Base-by-base conservation (phyloP, 2,113 vertebrate genomes). In the Loxodonta africana region DNA sequence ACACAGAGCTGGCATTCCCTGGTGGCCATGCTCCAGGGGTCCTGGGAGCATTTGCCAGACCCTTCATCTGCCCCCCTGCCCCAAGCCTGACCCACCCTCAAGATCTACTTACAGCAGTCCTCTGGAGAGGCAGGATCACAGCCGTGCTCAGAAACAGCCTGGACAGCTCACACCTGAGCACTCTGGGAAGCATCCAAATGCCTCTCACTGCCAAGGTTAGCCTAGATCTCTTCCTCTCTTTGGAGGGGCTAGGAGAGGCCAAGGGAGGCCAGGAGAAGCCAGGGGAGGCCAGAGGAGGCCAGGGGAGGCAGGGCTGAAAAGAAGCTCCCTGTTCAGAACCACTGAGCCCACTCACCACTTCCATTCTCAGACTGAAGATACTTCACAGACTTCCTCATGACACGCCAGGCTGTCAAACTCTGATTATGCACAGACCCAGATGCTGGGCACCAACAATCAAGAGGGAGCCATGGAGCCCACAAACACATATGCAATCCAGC, bases 1-100 rank as follows among this genome's bases (percentile, higher is more conserved):
- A 83, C 83, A 89, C n/a, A 78, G 60, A 94, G 69, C 89, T 84
- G 67, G 88, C 86, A 93, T 95, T 86, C 85, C 90, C 82, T 88
- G 33, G 26, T 2, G 1, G 80, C 82, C 83, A 41, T 2, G 4
- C 51, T 81, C 83, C 33, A 46, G 21, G 71, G 81, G 95, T 91
- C 95, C 74, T 9, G 0, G 0, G 46, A 17, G 78, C 28, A 2
- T 33, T 18, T n/a, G 65, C 86, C 48, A 65, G 57, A 30, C 53
- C 73, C 51, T 92, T 26, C 46, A 67, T 41, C 37, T 76, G 71
- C 21, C 8, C 48, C 77, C 74, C 8, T 20, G 23, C 67, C 76
- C 85, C 62, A 8, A 14, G 84, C 28, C 67, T 44, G 60, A 74
- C n/a, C 90, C 65, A 77, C 60, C 44, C 44, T 1, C 6, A 71